Evolutionary conservation across 2,888 invertebrate genomes (phyloP).

Genomic region (Athalia rosae): DNA sequence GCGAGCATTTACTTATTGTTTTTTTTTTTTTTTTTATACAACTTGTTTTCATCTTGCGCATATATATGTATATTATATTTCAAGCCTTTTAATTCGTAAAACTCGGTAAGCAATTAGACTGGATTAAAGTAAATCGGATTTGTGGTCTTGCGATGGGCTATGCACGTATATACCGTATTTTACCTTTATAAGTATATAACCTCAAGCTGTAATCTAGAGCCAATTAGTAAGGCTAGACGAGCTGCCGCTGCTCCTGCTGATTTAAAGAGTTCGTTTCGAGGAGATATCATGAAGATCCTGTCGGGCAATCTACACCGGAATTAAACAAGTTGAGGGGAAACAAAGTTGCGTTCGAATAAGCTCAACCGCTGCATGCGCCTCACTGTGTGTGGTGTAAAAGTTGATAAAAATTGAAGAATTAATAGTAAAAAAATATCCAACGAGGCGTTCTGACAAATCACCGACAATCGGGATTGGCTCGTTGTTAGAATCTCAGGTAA

Average conservation of each 20-base stretch:
- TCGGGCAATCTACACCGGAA: background rate
- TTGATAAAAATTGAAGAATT: no score
- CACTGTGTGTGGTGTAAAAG: no score
- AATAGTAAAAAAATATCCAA: no score
- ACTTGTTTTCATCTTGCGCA: background rate
- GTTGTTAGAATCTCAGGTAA: no score
- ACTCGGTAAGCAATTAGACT: constrained; percentile 17
- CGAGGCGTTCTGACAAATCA: no score
- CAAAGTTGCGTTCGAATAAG: no score
- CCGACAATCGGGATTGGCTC: no score
- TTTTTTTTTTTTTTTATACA: background rate
- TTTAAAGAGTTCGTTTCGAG: background rate
- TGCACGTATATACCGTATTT: background rate
- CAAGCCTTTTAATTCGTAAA: background rate
- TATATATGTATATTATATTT: background rate
- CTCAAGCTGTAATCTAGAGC: constrained; percentile 24
- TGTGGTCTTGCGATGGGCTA: constrained; percentile 6
- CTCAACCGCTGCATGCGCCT: no score
- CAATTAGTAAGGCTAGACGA: constrained; percentile 32
- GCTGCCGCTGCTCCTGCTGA: background rate
- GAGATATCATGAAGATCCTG: background rate
- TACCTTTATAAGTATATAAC: no score
- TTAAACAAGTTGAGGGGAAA: no score
- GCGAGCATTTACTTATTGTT: no score
- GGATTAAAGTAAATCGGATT: constrained; percentile 35